Evolutionary conservation across 2,888 invertebrate species (phyloP).

Genomic region (Periphyllus acericola): DNA sequence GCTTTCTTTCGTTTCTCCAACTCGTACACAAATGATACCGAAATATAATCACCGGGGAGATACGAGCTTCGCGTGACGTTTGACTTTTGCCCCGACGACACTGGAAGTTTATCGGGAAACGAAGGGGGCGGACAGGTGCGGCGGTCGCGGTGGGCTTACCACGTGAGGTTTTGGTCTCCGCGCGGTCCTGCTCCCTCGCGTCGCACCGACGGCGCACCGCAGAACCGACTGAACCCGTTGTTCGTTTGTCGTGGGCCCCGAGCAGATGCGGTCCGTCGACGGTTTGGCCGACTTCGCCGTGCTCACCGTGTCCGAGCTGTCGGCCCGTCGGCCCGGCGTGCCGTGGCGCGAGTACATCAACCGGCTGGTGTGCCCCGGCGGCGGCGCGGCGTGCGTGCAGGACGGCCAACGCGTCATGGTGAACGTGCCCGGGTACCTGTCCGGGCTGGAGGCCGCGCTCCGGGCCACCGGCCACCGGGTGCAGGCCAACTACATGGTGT

Average conservation of each 20-base stretch:
- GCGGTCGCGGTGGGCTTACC: too few relatives aligned
- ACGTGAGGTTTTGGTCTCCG: too few relatives aligned
- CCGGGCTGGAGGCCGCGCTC: background rate
- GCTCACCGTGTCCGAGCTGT: background rate
- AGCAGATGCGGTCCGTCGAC: background rate
- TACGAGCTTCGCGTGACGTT: too few relatives aligned
- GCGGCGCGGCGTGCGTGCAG: background rate
- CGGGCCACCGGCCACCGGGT: background rate
- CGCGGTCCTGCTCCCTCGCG: too few relatives aligned
- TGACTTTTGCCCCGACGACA: too few relatives aligned
- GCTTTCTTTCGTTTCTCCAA: too few relatives aligned
- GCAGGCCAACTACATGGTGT: conserved; percentile 37
- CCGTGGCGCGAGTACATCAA: conserved; percentile 48
- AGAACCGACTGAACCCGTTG: too few relatives aligned
- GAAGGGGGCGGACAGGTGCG: too few relatives aligned
- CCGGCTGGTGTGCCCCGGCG: conserved; percentile 17
- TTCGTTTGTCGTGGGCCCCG: background rate
- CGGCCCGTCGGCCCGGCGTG: background rate
- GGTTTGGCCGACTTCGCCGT: background rate
- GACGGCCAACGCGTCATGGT: conserved; percentile 8
- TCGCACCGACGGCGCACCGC: too few relatives aligned
- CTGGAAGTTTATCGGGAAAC: too few relatives aligned
- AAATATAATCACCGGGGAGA: too few relatives aligned
- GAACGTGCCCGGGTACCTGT: conserved; percentile 23
- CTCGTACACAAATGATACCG: too few relatives aligned